Evolutionary conservation across 2,113 vertebrate genomes (phyloP), one percentile per base, ranked within the genome.

Genomic region (Spea multiplicata): DNA sequence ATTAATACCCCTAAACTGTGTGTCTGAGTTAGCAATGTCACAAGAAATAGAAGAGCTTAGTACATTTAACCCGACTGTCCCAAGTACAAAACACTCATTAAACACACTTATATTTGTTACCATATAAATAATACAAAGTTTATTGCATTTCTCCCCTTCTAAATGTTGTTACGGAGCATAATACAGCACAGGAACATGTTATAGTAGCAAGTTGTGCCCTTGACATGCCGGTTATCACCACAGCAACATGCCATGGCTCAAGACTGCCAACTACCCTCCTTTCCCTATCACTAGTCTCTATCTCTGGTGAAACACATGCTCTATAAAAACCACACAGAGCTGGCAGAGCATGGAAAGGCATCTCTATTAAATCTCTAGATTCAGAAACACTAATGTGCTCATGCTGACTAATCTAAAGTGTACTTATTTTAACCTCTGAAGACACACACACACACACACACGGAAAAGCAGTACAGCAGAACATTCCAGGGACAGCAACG

Each of bases 221-320:
- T 70, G 85, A 89, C 86, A 87, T 81, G 86, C 85, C 84, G 86
- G 77, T 84, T 88, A 48, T 70, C 72, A 86, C 86, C 76, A 81
- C 49, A 88, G 85, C 47, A 78, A 88, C 73, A 84, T 73, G 72
- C 61, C 75, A 86, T 49, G 83, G 78, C 77, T 84, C 65, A 79
- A 4, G 2, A 67, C 71, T 82, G 78, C 61, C 84, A 74, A 83
- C 64, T 78, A 83, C 73, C 70, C 64, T 86, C 82, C 72, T 83
- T 14, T 48, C 82, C 64, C 49, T 71, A 83, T 80, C 80, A 75
- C 82, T 81, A 48, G 3, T 72, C 69, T 78, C 85, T 75, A 78
- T 73, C 3, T 70, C 73, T 77, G 73, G 17, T 2, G 76, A 66
- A 82, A 79, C 74, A 83, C 30, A 77, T 53, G 68, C 9, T 81